These are phyloP conservation scores for Pseudomyrmex cubaensis DNA, from an alignment of 1,140 invertebrate genomes.

Conservation along the genomic window DNA sequence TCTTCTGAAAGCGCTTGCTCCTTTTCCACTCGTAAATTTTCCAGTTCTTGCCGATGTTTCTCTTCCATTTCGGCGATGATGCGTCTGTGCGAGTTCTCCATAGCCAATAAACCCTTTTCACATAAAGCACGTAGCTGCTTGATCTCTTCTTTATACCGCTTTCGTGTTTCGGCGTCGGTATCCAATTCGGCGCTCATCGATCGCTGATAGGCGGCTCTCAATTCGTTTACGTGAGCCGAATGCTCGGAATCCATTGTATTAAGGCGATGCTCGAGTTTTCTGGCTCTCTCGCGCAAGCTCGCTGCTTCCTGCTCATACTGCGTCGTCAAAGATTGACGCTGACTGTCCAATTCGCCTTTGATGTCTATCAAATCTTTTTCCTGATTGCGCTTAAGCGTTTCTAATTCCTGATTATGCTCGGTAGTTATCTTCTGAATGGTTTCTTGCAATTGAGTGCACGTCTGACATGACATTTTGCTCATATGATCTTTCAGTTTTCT, in stretches of 20 bases:
- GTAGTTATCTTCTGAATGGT: conserved; percentile 78
- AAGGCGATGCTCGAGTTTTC: conserved; percentile 88
- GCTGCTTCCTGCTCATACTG: conserved; percentile 84
- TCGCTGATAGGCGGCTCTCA: conserved; percentile 90
- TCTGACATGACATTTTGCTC: conserved; percentile 86
- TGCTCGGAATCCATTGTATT: conserved; percentile 91
- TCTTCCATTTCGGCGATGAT: conserved; percentile 94
- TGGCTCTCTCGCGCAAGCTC: conserved; percentile 86
- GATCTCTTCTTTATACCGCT: conserved; percentile 93
- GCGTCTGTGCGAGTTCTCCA: conserved; percentile 95
- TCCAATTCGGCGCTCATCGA: conserved; percentile 82
- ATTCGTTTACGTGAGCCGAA: conserved; percentile 90
- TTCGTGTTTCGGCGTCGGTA: conserved; percentile 89
- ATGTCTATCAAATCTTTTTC: conserved; percentile 82
- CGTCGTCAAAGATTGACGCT: conserved; percentile 81
- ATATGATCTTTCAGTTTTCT: conserved; percentile 86
- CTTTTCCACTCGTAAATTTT: conserved; percentile 91
- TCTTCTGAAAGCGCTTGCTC: conserved; percentile 95
- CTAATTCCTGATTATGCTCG: conserved; percentile 81
- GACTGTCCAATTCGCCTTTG: conserved; percentile 84
- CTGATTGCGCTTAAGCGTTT: conserved; percentile 77
- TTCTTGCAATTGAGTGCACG: conserved; percentile 87
- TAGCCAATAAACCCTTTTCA: conserved; percentile 93
- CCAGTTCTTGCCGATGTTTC: conserved; percentile 92
- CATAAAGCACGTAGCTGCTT: conserved; percentile 93